Evolutionary conservation across 2,797 vertebrate species (phyloP), one percentile per base, ranked within the genome.

Genomic region (Chromobotia macracanthus): DNA sequence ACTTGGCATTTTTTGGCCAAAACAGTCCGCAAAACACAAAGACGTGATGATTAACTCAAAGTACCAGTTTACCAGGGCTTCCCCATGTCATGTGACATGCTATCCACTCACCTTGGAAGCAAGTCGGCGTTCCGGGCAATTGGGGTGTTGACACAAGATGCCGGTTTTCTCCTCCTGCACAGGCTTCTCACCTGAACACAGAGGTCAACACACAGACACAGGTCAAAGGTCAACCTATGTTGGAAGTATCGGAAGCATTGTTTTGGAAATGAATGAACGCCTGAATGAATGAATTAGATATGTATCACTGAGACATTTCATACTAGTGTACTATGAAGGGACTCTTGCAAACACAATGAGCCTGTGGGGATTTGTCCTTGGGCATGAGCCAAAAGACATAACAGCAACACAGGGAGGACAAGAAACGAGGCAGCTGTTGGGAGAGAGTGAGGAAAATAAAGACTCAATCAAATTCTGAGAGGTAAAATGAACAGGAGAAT

Each of bases 131-230:
- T 96, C 92, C 0, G 91, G 55, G 84, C 96, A 97, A 89, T 93
- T 89, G 0, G 94, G 94, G 68, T 95, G 94, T 91, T 97, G 95
- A 89, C 96, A 98, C 77, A 73, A 85, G 74, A 94, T 93, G 44
- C 75, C 79, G 41, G 51, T 75, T 51, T 81, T 84, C 53, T 97
- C 95, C 83, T 96, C 95, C 0, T 88, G 90, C 8, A 85, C 89
- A 1, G 92, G 90, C 84, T 89, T 93, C 85, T 96, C 93, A 2
- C 95, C 97, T 98, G 91, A 56, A 88, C 88, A 44, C 41, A 44
- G 41, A 44, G 41, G 41, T 44, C 70, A 83, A 83, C 74, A 86
- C 75, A 48, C 21, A 79, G 23, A 31, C 77, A 86, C 80, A 86
- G 41, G 60, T 67, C 35, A 74, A 73, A 73, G 48, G 55, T 83